Evolutionary conservation across 2,113 vertebrate species (phyloP).

Genomic region (Cepphus grylle): DNA sequence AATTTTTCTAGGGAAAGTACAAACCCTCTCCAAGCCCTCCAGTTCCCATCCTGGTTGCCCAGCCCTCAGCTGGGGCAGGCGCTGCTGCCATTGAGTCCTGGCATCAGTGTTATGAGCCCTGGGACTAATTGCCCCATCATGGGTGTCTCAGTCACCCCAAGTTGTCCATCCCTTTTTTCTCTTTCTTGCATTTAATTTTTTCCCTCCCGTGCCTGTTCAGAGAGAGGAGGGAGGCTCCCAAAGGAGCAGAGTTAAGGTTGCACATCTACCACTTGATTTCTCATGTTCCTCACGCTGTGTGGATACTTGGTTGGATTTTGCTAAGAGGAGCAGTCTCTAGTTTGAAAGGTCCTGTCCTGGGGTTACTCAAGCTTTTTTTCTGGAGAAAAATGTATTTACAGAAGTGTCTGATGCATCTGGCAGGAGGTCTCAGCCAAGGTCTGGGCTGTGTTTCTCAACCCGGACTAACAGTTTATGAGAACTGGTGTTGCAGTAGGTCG

Average conservation of each 20-base stretch:
- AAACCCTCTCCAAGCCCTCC: neutral
- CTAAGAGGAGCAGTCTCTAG: neutral
- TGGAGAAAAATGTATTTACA: neutral
- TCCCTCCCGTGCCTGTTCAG: neutral
- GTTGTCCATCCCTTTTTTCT: neutral
- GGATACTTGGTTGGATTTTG: neutral
- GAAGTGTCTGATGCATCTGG: neutral
- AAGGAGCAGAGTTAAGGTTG: neutral
- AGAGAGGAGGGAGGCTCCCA: neutral
- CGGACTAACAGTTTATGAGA: neutral
- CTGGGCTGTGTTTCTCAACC: neutral
- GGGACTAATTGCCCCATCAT: neutral
- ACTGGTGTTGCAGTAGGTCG: neutral
- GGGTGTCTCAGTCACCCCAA: neutral
- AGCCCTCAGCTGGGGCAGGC: neutral
- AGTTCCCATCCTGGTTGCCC: neutral
- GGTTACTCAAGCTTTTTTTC: neutral
- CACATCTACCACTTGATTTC: neutral
- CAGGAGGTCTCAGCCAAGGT: neutral
- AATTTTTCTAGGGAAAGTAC: neutral
- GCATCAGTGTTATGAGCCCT: neutral
- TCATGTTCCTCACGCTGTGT: fast-evolving
- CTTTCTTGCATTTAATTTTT: neutral
- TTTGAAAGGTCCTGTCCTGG: neutral
- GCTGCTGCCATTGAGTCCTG: neutral